Percentiles rank a stretch among this genome's conserved stretches.
These are phyloP conservation scores for Ammodytes dubius DNA, from an alignment of 2,113 vertebrate species.

Conservation along the genomic window DNA sequence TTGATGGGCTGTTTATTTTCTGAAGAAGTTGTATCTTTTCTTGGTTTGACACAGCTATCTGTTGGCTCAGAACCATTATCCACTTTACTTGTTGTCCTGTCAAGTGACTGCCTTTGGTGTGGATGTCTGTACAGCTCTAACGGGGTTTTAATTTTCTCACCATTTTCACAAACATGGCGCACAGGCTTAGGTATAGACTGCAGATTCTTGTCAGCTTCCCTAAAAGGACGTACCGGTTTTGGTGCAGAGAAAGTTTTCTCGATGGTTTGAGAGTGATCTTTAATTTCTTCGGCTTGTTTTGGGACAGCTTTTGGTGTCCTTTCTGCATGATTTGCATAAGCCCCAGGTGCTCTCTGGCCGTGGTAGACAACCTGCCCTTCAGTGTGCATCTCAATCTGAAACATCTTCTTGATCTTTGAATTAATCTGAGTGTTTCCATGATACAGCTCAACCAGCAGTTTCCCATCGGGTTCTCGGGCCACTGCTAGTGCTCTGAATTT, in stretches of 20 bases:
- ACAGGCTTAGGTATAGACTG: constrained; percentile 12
- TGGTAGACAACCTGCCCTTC: constrained; percentile 28
- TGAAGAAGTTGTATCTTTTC: background rate
- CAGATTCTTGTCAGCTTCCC: background rate
- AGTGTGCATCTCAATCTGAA: constrained; percentile 67
- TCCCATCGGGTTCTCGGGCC: constrained; percentile 90
- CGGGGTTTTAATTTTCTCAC: constrained; percentile 25
- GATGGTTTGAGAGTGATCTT: background rate
- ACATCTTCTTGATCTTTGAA: constrained; percentile 85
- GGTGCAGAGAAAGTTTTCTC: background rate
- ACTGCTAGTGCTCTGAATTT: constrained; percentile 87
- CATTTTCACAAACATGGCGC: constrained; percentile 6
- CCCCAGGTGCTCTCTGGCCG: constrained; percentile 28
- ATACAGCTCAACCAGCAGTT: constrained; percentile 90
- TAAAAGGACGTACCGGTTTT: constrained; percentile 5
- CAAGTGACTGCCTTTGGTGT: constrained; percentile 49
- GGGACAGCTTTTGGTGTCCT: background rate
- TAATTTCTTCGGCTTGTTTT: constrained; percentile 4
- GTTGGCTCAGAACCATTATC: background rate
- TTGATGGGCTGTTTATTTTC: constrained; percentile 1
- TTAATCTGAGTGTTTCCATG: constrained; percentile 88
- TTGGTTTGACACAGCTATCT: background rate
- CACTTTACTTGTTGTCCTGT: background rate
- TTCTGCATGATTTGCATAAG: background rate
- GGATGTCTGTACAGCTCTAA: constrained; percentile 65